A percentile compares a stretch with the other conserved stretches of the same genome.
phyloP scores from a whole-genome alignment of 1,140 invertebrate genomes.

The Drosophila oshimai region DNA sequence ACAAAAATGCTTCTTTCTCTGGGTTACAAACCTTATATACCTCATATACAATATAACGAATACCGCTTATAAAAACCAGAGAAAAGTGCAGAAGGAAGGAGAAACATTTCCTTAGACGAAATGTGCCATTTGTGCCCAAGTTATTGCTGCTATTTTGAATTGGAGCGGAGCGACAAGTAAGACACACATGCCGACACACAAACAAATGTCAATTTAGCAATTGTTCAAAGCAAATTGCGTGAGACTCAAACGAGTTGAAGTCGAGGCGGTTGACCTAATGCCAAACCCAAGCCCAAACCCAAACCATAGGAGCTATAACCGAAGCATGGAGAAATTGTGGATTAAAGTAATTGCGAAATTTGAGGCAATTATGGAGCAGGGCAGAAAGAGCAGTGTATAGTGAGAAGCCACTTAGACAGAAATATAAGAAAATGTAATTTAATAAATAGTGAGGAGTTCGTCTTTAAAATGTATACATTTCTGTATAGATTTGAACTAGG shows the following conservation, averaged over 20 bases:
- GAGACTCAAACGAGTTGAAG: conserved; percentile 43
- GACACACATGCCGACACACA: conserved; percentile 8
- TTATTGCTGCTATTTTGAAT: not conserved
- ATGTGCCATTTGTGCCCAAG: conserved; percentile 2
- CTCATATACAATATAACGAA: too few species aligned
- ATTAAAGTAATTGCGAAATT: conserved; percentile 3
- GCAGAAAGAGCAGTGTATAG: not conserved
- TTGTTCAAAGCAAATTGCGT: conserved; percentile 63
- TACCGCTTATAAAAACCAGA: not conserved
- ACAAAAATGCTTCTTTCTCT: too few species aligned
- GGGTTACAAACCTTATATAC: too few species aligned
- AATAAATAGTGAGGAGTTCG: too few species aligned
- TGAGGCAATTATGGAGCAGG: not conserved
- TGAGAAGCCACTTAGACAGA: too few species aligned
- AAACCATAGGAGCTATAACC: not conserved
- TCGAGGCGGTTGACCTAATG: conserved; percentile 29
- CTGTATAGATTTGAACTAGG: too few species aligned
- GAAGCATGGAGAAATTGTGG: not conserved
- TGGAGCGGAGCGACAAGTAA: conserved; percentile 38
- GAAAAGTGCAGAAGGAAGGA: not conserved
- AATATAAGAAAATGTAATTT: too few species aligned
- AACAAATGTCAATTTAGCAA: conserved; percentile 53
- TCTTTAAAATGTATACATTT: too few species aligned
- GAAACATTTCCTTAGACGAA: not conserved
- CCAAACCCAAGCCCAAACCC: too few species aligned